Percentiles rank a stretch among this genome's conserved stretches.
Evolutionary conservation across 2,113 vertebrate species (phyloP).

Genomic region (Brachyhypopomus gauderio): DNA sequence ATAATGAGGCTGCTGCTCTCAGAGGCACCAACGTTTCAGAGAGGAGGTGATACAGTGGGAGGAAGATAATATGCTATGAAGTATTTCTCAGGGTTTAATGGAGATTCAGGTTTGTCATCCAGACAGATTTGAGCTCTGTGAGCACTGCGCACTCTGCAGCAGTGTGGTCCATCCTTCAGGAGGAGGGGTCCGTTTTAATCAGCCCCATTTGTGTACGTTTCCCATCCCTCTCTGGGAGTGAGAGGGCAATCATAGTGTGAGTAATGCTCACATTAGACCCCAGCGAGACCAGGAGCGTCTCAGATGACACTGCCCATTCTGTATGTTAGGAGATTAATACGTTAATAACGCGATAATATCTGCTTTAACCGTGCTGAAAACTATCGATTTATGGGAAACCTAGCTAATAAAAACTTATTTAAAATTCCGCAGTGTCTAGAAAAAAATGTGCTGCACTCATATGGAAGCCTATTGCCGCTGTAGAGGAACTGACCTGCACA

Average conservation of each 20-base stretch:
- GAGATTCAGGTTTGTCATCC: neutral
- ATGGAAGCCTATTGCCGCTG: neutral
- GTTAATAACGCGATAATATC: conserved; percentile 50
- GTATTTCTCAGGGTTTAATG: neutral
- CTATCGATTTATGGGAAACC: conserved; percentile 46
- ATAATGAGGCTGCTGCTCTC: conserved; percentile 10
- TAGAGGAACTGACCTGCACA: conserved; percentile 1
- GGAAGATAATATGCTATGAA: conserved; percentile 48
- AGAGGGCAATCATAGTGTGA: conserved; percentile 11
- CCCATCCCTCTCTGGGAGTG: conserved; percentile 4
- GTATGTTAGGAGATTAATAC: conserved; percentile 31
- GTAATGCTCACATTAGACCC: neutral
- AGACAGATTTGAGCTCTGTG: neutral
- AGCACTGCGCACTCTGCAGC: too few relatives aligned
- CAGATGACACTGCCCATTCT: conserved; percentile 11
- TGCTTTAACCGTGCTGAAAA: conserved; percentile 14
- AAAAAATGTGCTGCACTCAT: conserved; percentile 25
- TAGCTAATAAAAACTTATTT: conserved; percentile 25
- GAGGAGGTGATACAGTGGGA: neutral
- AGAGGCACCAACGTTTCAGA: conserved; percentile 21
- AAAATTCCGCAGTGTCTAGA: conserved; percentile 13
- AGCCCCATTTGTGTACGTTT: conserved; percentile 4
- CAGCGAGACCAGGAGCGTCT: neutral
- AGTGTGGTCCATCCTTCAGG: neutral
- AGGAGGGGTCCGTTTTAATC: neutral